Evolutionary conservation across 2,888 invertebrate species (phyloP).

Genomic region (Kryphioiulus occultus): DNA sequence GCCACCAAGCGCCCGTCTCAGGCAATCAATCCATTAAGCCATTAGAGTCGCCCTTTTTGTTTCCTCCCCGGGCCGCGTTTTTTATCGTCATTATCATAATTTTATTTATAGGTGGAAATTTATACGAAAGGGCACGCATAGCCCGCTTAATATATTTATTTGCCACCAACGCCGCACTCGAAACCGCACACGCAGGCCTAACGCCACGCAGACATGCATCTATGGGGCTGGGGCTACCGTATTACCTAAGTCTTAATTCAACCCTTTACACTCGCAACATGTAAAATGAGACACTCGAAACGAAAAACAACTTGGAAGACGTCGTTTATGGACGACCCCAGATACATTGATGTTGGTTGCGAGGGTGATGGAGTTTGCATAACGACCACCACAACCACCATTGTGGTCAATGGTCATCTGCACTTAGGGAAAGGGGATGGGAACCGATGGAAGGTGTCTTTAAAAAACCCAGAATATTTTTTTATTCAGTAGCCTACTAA

Average conservation of each 20-base stretch:
- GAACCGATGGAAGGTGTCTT: no score
- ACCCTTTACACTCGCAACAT: background rate
- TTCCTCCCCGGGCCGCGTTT: background rate
- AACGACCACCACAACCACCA: no score
- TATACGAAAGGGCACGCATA: constrained; percentile 6
- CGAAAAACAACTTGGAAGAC: no score
- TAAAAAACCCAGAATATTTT: no score
- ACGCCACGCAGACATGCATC: background rate
- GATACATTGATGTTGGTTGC: no score
- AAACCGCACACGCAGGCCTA: background rate
- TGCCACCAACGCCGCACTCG: background rate
- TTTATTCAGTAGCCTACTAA: no score
- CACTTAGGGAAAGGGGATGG: no score
- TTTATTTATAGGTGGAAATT: constrained; percentile 15
- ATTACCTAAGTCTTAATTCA: background rate
- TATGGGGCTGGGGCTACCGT: background rate
- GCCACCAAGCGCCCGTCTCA: background rate
- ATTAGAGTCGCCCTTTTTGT: background rate
- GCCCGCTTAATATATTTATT: background rate
- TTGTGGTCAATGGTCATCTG: no score
- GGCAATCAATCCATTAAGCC: background rate
- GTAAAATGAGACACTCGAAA: no score
- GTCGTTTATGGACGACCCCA: no score
- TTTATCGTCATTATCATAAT: constrained; percentile 23
- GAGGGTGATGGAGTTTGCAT: no score